phyloP scores from a whole-genome alignment of 2,797 vertebrate species.

The Okamejei kenojei region DNA sequence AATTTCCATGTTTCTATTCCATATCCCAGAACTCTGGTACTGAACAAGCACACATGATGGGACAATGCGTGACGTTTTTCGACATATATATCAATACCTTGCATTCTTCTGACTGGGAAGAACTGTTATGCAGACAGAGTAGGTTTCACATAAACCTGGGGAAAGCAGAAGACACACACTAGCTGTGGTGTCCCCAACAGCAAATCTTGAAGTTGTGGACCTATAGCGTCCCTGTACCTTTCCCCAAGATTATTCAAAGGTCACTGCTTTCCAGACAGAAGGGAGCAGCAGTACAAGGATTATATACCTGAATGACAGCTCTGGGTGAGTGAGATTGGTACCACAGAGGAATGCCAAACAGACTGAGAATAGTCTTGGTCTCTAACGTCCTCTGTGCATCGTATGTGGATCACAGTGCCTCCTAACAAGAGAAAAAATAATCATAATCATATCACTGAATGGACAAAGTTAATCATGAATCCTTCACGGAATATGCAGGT shows the following conservation, averaged over 20 bases:
- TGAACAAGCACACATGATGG: background rate
- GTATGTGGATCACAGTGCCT: conserved; percentile 79
- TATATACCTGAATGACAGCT: conserved; percentile 77
- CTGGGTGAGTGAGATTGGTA: conserved; percentile 80
- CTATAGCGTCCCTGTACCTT: too few species aligned
- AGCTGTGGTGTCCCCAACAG: background rate
- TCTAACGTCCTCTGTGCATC: conserved; percentile 82
- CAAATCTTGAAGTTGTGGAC: background rate
- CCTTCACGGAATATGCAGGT: background rate
- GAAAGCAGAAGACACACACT: background rate
- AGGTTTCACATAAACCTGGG: background rate
- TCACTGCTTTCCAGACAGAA: background rate
- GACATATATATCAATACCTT: background rate
- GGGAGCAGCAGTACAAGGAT: background rate
- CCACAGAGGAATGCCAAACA: conserved; percentile 86
- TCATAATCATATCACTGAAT: background rate
- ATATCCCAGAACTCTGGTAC: background rate
- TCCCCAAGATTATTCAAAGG: background rate
- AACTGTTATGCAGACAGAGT: background rate
- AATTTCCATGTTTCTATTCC: too few species aligned
- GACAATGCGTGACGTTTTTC: background rate
- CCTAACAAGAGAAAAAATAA: conserved; percentile 49
- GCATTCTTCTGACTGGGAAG: background rate
- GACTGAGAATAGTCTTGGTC: conserved; percentile 70
- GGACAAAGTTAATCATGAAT: background rate